phyloP scores from a whole-genome alignment of 2,113 vertebrate genomes.

The Desmodus rotundus region DNA sequence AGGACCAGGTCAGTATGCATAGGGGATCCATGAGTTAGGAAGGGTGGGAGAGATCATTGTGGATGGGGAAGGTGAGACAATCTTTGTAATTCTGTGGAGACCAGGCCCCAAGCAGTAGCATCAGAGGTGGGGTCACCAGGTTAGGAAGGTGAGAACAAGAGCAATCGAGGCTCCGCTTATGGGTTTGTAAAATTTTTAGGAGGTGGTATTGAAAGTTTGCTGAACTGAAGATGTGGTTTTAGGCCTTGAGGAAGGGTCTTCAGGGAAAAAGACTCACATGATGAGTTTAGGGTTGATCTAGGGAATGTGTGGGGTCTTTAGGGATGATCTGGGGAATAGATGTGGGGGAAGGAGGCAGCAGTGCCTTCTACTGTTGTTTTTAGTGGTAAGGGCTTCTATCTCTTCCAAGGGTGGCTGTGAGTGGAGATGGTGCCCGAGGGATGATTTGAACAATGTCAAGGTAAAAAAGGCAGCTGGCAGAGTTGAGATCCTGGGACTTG shows the following conservation, averaged over 20 bases:
- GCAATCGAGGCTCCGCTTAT: accelerated
- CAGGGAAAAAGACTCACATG: not conserved
- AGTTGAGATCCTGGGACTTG: not conserved
- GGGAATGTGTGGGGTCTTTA: not conserved
- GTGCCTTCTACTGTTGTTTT: not conserved
- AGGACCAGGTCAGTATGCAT: not conserved
- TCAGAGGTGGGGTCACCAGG: not conserved
- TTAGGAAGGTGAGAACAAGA: not conserved
- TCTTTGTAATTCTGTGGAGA: not conserved
- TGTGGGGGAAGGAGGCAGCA: not conserved
- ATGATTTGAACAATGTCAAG: not conserved
- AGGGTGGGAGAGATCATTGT: no score
- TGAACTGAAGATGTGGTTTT: not conserved
- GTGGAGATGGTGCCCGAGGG: not conserved
- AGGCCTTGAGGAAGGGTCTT: not conserved
- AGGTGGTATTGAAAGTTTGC: not conserved
- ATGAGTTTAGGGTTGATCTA: not conserved
- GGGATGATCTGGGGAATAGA: not conserved
- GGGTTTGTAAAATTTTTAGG: not conserved
- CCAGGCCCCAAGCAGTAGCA: not conserved
- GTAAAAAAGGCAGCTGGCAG: not conserved
- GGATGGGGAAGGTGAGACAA: not conserved
- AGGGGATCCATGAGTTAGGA: not conserved
- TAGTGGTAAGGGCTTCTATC: not conserved
- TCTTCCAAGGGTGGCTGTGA: not conserved